phyloP scores from a whole-genome alignment of 2,113 vertebrate genomes.

The Crotalus helleri region DNA sequence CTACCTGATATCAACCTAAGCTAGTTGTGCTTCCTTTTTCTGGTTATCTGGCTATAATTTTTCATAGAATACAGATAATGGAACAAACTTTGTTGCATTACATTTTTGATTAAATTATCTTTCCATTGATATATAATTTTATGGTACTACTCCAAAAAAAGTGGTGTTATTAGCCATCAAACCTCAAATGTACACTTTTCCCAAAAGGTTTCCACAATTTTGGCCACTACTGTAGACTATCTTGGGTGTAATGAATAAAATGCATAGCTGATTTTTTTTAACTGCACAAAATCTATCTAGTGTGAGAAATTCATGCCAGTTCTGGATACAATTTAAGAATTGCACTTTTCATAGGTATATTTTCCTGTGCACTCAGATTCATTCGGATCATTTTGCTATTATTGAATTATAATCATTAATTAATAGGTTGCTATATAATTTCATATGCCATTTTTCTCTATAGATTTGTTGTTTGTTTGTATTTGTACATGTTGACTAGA shows the following conservation, averaged over 20 bases:
- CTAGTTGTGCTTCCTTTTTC: too few relatives aligned
- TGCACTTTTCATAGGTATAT: background rate
- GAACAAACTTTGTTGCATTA: too few relatives aligned
- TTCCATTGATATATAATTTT: too few relatives aligned
- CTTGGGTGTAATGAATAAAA: background rate
- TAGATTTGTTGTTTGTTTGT: background rate
- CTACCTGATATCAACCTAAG: too few relatives aligned
- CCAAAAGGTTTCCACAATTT: too few relatives aligned
- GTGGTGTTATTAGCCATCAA: too few relatives aligned
- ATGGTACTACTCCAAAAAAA: too few relatives aligned
- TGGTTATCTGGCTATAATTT: too few relatives aligned
- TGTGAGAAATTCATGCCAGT: background rate
- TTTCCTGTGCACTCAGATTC: background rate
- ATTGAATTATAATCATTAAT: background rate
- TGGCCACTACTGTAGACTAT: too few relatives aligned
- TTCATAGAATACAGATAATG: too few relatives aligned
- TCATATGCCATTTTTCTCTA: background rate
- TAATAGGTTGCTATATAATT: background rate
- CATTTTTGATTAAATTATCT: too few relatives aligned
- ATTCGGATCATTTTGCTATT: background rate
- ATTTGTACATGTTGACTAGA: background rate
- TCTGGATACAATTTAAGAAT: background rate
- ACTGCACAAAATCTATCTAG: background rate
- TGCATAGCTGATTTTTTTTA: background rate
- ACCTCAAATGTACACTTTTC: too few relatives aligned